Evolutionary conservation across 2,888 invertebrate genomes (phyloP).

Genomic region (Acanthoscelides obtectus): DNA sequence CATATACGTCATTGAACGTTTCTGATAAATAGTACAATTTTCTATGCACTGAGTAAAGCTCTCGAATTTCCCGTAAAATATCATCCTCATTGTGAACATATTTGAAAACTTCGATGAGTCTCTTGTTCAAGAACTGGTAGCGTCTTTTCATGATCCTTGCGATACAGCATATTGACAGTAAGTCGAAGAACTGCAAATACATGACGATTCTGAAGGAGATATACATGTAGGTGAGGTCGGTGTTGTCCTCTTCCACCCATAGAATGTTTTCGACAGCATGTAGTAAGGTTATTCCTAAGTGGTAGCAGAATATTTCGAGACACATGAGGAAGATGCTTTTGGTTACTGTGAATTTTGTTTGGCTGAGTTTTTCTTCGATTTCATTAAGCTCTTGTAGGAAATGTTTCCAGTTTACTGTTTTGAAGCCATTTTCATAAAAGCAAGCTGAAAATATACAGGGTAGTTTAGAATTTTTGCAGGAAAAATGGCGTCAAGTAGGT

Average conservation of each 20-base stretch:
- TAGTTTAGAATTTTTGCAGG: too few relatives aligned
- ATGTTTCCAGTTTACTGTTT: background rate
- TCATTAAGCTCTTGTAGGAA: background rate
- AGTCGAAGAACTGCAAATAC: constrained; percentile 5
- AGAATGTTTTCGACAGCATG: background rate
- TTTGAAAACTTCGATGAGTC: background rate
- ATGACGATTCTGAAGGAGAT: constrained; percentile 2
- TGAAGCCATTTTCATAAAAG: background rate
- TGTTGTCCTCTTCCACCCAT: background rate
- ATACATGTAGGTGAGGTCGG: background rate
- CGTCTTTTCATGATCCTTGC: background rate
- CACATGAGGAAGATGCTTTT: background rate
- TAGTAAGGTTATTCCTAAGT: background rate
- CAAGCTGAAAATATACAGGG: background rate
- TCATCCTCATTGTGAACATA: background rate
- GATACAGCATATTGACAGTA: background rate
- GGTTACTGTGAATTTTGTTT: background rate
- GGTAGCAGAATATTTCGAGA: background rate
- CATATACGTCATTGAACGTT: constrained; percentile 11
- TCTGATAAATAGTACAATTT: constrained; percentile 8
- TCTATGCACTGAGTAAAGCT: constrained; percentile 4
- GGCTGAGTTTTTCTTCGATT: background rate
- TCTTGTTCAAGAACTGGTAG: constrained; percentile 2
- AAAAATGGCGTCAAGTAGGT: too few relatives aligned
- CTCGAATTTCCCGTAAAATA: background rate